phyloP scores from a whole-genome alignment of 2,113 vertebrate genomes.

The Dendrocopos noguchii region DNA sequence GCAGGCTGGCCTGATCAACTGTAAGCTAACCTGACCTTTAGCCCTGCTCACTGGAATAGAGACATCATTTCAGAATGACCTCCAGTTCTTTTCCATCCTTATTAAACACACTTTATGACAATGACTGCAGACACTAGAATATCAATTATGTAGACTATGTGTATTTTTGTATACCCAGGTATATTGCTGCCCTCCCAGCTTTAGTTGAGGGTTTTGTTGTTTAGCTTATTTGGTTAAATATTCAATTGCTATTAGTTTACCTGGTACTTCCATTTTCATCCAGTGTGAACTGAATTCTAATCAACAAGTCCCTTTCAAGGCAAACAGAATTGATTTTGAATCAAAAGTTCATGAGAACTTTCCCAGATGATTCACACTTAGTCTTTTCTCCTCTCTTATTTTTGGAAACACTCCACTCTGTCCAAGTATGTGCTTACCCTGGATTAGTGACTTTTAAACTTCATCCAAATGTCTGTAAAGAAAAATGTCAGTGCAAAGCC shows the following conservation, averaged over 20 bases:
- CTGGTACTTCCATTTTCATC: background rate
- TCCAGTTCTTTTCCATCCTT: background rate
- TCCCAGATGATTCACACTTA: constrained; percentile 1
- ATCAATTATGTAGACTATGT: background rate
- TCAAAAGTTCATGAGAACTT: background rate
- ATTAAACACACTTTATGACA: constrained; percentile 8
- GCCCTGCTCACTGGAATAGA: background rate
- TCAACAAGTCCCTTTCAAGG: background rate
- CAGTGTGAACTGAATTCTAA: background rate
- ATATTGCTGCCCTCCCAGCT: background rate
- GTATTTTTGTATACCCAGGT: background rate
- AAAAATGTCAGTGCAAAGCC: constrained; percentile 9
- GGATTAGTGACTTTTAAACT: constrained; percentile 37
- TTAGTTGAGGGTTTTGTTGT: background rate
- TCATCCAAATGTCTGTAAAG: background rate
- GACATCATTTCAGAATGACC: background rate
- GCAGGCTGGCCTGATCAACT: background rate
- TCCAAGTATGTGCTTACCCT: constrained; percentile 14
- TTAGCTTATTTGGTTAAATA: background rate
- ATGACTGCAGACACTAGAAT: background rate
- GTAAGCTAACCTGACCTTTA: constrained; percentile 3
- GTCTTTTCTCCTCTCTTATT: constrained; percentile 3
- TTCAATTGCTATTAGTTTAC: background rate
- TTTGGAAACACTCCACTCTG: background rate
- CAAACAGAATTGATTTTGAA: background rate